Percentiles rank a stretch among this genome's conserved stretches.
Conservation (phyloP, 1,140 invertebrate species). For the Meteorus sp. region DNA sequence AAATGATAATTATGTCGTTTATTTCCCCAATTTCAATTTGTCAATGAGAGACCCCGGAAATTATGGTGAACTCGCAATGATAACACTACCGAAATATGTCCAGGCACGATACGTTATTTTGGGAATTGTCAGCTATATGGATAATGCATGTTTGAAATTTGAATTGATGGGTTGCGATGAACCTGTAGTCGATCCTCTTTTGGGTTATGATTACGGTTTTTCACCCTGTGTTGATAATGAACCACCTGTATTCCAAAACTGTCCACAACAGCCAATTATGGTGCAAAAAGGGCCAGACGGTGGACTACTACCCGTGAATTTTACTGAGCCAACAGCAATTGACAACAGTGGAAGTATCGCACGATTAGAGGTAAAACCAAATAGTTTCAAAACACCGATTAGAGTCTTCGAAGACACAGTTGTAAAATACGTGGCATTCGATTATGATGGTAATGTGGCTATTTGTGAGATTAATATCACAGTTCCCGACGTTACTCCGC, state of each 20-base stretch:
- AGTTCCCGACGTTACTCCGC: constrained; percentile 91
- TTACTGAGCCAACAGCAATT: constrained; percentile 86
- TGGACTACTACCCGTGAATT: constrained; percentile 85
- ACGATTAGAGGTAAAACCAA: constrained; percentile 85
- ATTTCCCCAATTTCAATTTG: constrained; percentile 94
- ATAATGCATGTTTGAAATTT: constrained; percentile 94
- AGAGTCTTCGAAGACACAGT: constrained; percentile 89
- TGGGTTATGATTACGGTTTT: constrained; percentile 93
- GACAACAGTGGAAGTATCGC: constrained; percentile 96
- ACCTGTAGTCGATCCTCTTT: constrained; percentile 72
- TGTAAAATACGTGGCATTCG: constrained; percentile 93
- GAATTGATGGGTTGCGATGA: constrained; percentile 95
- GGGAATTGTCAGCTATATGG: constrained; percentile 93
- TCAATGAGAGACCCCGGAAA: constrained; percentile 92
- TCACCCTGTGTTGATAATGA: constrained; percentile 96
- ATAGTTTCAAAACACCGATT: constrained; percentile 86
- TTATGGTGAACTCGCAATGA: constrained; percentile 94
- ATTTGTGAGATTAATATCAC: constrained; percentile 96
- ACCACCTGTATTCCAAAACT: constrained; percentile 94
- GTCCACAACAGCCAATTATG: constrained; percentile 87
- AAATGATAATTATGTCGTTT: constrained; percentile 92
- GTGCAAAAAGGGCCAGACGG: constrained; percentile 86
- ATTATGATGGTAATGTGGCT: constrained; percentile 95
- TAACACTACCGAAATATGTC: constrained; percentile 90
- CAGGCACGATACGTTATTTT: constrained; percentile 91